Percentiles rank a stretch among this genome's conserved stretches.
Conservation (phyloP, 2,888 invertebrate species). For the Abrostola triplasia region DNA sequence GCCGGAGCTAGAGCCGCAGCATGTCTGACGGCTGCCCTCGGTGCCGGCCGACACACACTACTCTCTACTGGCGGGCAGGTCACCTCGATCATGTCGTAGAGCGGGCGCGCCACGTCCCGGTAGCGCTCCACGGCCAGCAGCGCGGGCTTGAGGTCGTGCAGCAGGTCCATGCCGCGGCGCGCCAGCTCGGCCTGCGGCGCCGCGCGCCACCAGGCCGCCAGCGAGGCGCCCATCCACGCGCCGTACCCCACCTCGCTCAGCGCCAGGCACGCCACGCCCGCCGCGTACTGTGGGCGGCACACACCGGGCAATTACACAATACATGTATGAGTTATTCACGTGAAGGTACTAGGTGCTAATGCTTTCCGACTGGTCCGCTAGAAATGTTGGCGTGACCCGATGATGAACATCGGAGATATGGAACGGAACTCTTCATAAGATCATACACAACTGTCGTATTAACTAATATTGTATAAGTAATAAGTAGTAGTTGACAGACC, state of each 20-base stretch:
- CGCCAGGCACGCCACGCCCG: conserved; percentile 78
- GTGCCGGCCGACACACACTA: no score
- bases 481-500: no score
- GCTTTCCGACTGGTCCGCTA: no score
- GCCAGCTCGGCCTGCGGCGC: conserved; percentile 84
- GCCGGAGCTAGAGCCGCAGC: background rate
- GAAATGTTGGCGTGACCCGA: no score
- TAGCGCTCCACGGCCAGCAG: conserved; percentile 82
- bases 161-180: conserved; percentile 78
- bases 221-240: conserved; percentile 83
- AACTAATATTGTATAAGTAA: no score
- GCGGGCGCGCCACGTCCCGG: conserved; percentile 77
- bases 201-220: conserved; percentile 81
- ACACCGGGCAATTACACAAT: background rate
- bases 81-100: conserved; percentile 84
- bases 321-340: no score
- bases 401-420: no score
- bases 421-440: no score
- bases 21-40: background rate
- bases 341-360: no score
- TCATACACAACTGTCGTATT: no score
- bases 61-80: background rate
- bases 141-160: conserved; percentile 85
- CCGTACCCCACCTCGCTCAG: conserved; percentile 81
- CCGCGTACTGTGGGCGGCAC: conserved; percentile 71